These are phyloP conservation scores for Echiichthys vipera DNA, from an alignment of 2,797 vertebrate genomes.

Conservation along the genomic window DNA sequence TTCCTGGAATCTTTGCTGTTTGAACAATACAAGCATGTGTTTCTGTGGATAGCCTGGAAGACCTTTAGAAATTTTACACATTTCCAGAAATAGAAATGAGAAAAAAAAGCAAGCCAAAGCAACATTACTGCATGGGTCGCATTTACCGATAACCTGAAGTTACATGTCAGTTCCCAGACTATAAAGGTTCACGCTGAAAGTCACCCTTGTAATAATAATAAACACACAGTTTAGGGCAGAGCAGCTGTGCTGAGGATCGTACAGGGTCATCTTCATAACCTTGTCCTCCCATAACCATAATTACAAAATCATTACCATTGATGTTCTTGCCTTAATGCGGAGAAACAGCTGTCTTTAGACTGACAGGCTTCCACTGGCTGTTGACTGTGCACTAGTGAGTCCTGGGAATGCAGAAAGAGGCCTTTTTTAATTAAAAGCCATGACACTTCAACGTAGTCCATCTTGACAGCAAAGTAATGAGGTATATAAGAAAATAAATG, in stretches of 20 bases:
- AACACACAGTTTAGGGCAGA: conserved; percentile 46
- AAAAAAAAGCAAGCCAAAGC: conserved; percentile 1
- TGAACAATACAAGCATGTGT: conserved; percentile 14
- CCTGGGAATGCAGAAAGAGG: conserved; percentile 59
- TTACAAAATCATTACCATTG: conserved; percentile 69
- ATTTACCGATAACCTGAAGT: conserved; percentile 39
- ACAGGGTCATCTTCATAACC: conserved; percentile 63
- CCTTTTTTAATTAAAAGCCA: conserved; percentile 62
- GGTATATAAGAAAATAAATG: conserved; percentile 25
- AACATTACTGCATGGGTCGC: conserved; percentile 12
- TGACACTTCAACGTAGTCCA: conserved; percentile 1
- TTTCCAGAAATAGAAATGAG: conserved; percentile 18
- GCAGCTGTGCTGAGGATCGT: conserved; percentile 67
- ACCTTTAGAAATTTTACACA: background rate
- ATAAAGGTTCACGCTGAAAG: conserved; percentile 26
- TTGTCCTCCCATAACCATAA: conserved; percentile 70
- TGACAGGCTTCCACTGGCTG: conserved; percentile 54
- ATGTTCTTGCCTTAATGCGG: conserved; percentile 53
- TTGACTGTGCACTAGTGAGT: conserved; percentile 25
- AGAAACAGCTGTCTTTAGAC: conserved; percentile 77
- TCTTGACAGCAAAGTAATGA: conserved; percentile 22
- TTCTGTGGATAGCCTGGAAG: conserved; percentile 3
- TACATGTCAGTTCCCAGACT: conserved; percentile 40
- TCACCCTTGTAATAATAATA: conserved; percentile 62
- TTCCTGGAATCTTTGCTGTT: conserved; percentile 44